A percentile compares a stretch with the other conserved stretches of the same genome.
These are phyloP conservation scores for Drosophila carrolli DNA, from an alignment of 1,140 invertebrate genomes.

Conservation along the genomic window DNA sequence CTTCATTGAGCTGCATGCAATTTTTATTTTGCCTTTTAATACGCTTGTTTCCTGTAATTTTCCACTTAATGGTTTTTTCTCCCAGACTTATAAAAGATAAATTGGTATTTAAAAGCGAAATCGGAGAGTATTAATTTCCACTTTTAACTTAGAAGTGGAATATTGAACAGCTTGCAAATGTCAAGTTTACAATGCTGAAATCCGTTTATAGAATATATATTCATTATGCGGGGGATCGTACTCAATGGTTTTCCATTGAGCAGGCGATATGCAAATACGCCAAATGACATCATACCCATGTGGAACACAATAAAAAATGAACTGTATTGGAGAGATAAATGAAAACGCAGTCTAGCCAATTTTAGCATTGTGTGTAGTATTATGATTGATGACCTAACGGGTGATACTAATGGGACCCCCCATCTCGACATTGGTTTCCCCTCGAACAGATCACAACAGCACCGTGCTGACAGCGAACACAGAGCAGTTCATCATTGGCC, in stretches of 20 bases:
- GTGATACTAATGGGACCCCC: constrained; percentile 28
- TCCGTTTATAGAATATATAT: constrained; percentile 49
- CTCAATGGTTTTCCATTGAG: constrained; percentile 72
- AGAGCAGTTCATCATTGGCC: constrained; percentile 97
- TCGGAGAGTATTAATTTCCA: constrained; percentile 15
- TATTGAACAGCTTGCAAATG: constrained; percentile 47
- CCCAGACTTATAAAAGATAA: constrained; percentile 17
- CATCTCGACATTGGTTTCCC: constrained; percentile 14
- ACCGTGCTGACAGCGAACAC: constrained; percentile 94
- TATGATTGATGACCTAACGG: constrained; percentile 51
- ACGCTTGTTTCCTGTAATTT: constrained; percentile 53
- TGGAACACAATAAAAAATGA: constrained; percentile 28
- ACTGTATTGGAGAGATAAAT: constrained; percentile 29
- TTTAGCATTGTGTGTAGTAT: constrained; percentile 22
- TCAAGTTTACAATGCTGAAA: constrained; percentile 56
- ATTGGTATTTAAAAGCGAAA: constrained; percentile 40
- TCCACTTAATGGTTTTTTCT: constrained; percentile 57
- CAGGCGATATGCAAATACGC: constrained; percentile 61
- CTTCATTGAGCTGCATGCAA: constrained; percentile 60
- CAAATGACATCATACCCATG: constrained; percentile 70
- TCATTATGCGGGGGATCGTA: constrained; percentile 55
- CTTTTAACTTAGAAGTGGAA: constrained; percentile 26
- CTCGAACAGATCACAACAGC: constrained; percentile 91
- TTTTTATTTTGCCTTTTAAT: constrained; percentile 39
- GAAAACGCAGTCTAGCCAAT: constrained; percentile 46